Base-by-base conservation (phyloP, 2,888 invertebrate genomes). In the Rugalucina vietnamica region DNA sequence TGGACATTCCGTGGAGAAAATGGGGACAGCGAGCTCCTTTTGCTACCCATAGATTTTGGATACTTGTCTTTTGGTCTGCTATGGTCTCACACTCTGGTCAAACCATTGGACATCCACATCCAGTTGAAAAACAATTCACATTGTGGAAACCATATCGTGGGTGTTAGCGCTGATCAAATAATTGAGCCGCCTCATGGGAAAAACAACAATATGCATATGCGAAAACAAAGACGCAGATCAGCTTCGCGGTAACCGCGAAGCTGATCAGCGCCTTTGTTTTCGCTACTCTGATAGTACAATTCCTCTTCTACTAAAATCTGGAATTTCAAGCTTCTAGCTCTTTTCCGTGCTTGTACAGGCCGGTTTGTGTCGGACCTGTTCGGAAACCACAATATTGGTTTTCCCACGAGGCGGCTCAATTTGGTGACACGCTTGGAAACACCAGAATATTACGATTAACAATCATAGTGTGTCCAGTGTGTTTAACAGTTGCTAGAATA, bases 1-100 rank as follows among this genome's bases (percentile, higher is more conserved):
- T 86, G 85, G 85, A 86, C 85, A n/a, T 86, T 78, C 49, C 75
- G 78, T 39, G 85, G 85, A 14, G 57, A 76, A 14, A 69, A 75
- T 75, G 85, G 85, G 1, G 85, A 72, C 3, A 36, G 80, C 32
- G 70, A 80, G 39, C 81, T 81, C 36, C 71, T 86, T 1, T 86
- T 43, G 49, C 36, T 86, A 1, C 85, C 85, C 21, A 69, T 37
- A 34, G 85, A 82, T 24, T 86, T 76, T 34, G 80, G 85, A 5
- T 85, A 85, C 32, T 49, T 82, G 24, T 85, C 85, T 10, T 75
- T 85, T 34, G 82, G 82, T n/a, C 72, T 85, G 10, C 60, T 85
- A n/a, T 77, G 82, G 82, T 74, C 75, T 2, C 37, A 79, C 2
- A 72, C 82, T 1, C 73, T 21, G 0, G 10, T 29, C 0, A n/a